Evolutionary conservation across 2,797 vertebrate species (phyloP).

Genomic region (Furcifer pardalis): DNA sequence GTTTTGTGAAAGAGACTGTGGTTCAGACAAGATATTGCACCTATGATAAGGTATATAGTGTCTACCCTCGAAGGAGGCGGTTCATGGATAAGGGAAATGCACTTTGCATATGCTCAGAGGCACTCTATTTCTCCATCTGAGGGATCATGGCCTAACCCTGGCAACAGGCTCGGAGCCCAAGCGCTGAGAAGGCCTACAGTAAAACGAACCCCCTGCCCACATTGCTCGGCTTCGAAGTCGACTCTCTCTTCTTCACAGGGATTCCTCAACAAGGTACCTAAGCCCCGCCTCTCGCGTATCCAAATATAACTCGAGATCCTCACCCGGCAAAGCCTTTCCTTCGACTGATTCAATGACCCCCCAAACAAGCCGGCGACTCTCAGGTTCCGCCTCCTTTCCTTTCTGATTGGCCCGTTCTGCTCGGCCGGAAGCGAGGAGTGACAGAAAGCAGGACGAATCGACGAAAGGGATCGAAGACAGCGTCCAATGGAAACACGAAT

Average conservation of each 20-base stretch:
- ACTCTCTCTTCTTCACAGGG: not conserved
- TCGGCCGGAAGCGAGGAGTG: not conserved
- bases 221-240: not conserved
- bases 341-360: not conserved
- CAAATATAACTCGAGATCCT: not conserved
- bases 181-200: not conserved
- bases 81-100: not conserved
- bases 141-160: not conserved
- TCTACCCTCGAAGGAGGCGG: not conserved
- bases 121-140: not conserved
- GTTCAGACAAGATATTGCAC: not conserved
- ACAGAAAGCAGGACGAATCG: not conserved
- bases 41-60: not conserved
- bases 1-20: not conserved
- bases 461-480: not conserved
- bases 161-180: not conserved
- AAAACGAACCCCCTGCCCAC: not conserved
- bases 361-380: not conserved
- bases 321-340: not conserved
- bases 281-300: not conserved
- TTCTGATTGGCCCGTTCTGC: slow-evolving; percentile 1
- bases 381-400: slow-evolving; percentile 3
- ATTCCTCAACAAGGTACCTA: not conserved
- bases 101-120: slow-evolving; percentile 16
- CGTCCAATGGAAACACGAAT: not conserved